phyloP scores from a whole-genome alignment of 2,797 vertebrate species.

The Acanthis flammea region DNA sequence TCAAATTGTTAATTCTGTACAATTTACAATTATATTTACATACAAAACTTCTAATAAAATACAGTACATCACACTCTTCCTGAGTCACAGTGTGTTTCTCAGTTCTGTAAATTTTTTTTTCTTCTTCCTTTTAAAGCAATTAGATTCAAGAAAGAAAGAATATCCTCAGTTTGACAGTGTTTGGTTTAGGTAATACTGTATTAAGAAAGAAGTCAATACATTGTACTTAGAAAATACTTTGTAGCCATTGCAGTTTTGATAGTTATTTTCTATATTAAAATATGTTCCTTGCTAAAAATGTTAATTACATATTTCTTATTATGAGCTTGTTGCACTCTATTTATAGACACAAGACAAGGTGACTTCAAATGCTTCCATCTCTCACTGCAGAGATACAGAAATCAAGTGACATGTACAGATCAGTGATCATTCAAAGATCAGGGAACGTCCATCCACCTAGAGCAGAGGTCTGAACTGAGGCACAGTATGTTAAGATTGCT shows the following conservation, averaged over 20 bases:
- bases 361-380: not conserved
- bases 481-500: slow-evolving; percentile 14
- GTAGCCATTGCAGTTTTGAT: slow-evolving; percentile 28
- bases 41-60: slow-evolving; percentile 80
- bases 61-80: slow-evolving; percentile 72
- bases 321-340: slow-evolving; percentile 39
- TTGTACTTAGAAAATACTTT: slow-evolving; percentile 64
- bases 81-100: slow-evolving; percentile 66
- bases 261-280: slow-evolving; percentile 71
- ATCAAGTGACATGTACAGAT: not conserved
- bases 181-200: slow-evolving; percentile 64
- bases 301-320: slow-evolving; percentile 25
- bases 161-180: slow-evolving; percentile 27
- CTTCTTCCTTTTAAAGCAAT: slow-evolving; percentile 11
- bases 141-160: slow-evolving; percentile 43
- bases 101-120: slow-evolving; percentile 29
- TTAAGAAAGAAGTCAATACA: slow-evolving; percentile 38
- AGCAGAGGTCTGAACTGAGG: slow-evolving; percentile 43
- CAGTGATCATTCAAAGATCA: not conserved
- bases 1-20: slow-evolving; percentile 76
- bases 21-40: slow-evolving; percentile 78
- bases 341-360: slow-evolving; percentile 40
- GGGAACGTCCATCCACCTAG: not conserved
- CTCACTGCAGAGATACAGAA: slow-evolving; percentile 7
- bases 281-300: slow-evolving; percentile 66